Evolutionary conservation across 2,113 vertebrate genomes (phyloP).

Genomic region (Silurus asotus): DNA sequence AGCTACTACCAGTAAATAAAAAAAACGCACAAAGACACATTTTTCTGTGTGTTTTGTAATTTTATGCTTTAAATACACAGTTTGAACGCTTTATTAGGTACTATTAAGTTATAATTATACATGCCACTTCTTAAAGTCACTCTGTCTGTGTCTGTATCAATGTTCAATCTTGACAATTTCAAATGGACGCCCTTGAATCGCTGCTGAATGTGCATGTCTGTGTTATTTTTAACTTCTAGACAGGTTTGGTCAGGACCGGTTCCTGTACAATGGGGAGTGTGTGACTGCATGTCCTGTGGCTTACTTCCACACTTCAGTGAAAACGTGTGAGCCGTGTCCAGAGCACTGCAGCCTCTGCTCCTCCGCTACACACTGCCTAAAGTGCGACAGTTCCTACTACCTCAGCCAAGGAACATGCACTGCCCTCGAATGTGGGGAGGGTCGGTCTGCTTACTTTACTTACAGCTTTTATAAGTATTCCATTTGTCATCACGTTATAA

Average conservation of each 20-base stretch:
- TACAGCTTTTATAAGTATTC: neutral
- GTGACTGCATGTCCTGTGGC: slow-evolving; percentile 76
- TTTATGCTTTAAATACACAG: neutral
- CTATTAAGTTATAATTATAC: neutral
- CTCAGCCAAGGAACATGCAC: slow-evolving; percentile 73
- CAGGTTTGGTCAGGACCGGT: slow-evolving; percentile 72
- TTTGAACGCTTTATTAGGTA: neutral
- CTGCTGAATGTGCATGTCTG: neutral
- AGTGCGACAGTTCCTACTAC: slow-evolving; percentile 76
- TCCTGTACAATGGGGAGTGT: slow-evolving; percentile 78
- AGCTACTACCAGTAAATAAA: neutral
- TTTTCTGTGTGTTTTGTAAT: neutral
- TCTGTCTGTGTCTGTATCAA: neutral
- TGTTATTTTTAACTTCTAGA: slow-evolving; percentile 68
- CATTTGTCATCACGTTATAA: neutral
- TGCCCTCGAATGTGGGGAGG: slow-evolving; percentile 78
- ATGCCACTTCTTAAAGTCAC: neutral
- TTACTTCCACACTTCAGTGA: slow-evolving; percentile 67
- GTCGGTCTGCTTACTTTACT: slow-evolving; percentile 59
- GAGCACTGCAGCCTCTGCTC: slow-evolving; percentile 79
- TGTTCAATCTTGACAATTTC: neutral
- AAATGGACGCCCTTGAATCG: neutral
- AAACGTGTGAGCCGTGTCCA: slow-evolving; percentile 76
- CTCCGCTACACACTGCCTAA: slow-evolving; percentile 68
- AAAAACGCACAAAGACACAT: neutral